phyloP scores from a whole-genome alignment of 2,797 vertebrate genomes.

The Capromys pilorides region DNA sequence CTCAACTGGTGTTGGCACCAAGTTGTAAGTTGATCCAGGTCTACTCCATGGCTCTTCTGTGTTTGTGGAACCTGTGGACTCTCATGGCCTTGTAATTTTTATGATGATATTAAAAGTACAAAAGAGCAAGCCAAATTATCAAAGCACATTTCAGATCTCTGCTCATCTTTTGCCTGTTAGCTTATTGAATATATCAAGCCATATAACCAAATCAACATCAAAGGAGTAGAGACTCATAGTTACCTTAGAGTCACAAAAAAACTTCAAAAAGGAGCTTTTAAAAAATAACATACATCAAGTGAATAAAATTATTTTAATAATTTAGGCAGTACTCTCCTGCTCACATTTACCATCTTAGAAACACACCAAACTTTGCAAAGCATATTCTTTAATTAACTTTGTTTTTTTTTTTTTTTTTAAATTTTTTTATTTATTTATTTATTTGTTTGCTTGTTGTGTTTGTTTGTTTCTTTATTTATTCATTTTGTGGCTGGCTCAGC shows the following conservation, averaged over 20 bases:
- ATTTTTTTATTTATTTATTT: no score
- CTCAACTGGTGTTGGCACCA: background rate
- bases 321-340: slow-evolving; percentile 25
- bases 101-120: background rate
- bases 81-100: background rate
- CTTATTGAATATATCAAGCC: background rate
- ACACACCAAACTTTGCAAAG: background rate
- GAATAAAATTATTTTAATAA: slow-evolving; percentile 23
- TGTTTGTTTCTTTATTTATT: no score
- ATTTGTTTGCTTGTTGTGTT: no score
- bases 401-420: no score
- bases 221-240: background rate
- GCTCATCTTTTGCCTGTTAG: background rate
- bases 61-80: background rate
- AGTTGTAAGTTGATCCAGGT: background rate
- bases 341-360: background rate
- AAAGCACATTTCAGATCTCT: background rate
- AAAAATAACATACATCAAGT: background rate
- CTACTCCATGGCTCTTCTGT: background rate
- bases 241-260: slow-evolving; percentile 28
- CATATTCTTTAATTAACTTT: background rate
- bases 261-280: background rate
- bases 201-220: background rate
- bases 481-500: no score
- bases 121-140: background rate